Evolutionary conservation across 2,888 invertebrate genomes (phyloP), one percentile per base, ranked within the genome.

Genomic region (Clostera curtula): DNA sequence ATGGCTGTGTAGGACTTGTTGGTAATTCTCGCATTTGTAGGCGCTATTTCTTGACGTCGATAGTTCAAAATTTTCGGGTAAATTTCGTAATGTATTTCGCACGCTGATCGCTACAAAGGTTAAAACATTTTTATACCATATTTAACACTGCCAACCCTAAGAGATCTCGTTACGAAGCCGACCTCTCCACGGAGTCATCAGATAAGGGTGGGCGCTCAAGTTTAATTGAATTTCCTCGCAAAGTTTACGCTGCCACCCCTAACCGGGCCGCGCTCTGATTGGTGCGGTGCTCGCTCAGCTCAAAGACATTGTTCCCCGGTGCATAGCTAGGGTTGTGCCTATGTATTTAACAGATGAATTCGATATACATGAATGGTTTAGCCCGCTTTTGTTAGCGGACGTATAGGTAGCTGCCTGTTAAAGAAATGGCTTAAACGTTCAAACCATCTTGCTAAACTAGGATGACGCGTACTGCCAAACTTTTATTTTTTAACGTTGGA

Each of bases 171-270:
- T 74, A 77, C 76, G 76, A 61, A 61, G 59, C 68, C 51, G 54
- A 53, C 61, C 72, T 63, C 72, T 76, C 76, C 66, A 65, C 69
- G 70, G 74, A 67, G 66, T 60, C 64, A 82, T 79, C 82, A 76
- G 82, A 82, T 79, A 77, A 79, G 70, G 67, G 74, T 59, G 72
- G 75, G 66, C 66, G 75, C 70, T 71, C 76, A 80, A 82, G 79
- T 82, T 82, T 80, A 82, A 82, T 82, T 82, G 82, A 80, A 80
- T 77, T 67, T 58, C 64, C 70, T 64, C 65, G 56, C 69, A 76
- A 80, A 82, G 77, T 80, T 80, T 74, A 70, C 75, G 39, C 36
- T 54, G 54, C 66, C 74, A 69, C 76, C 77, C 73, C 70, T 61
- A 54, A 51, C 44, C 53, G 47, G 52, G 50, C 53, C 32, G 55